Base-by-base conservation (phyloP, 2,797 vertebrate species). In the Galago senegalensis region DNA sequence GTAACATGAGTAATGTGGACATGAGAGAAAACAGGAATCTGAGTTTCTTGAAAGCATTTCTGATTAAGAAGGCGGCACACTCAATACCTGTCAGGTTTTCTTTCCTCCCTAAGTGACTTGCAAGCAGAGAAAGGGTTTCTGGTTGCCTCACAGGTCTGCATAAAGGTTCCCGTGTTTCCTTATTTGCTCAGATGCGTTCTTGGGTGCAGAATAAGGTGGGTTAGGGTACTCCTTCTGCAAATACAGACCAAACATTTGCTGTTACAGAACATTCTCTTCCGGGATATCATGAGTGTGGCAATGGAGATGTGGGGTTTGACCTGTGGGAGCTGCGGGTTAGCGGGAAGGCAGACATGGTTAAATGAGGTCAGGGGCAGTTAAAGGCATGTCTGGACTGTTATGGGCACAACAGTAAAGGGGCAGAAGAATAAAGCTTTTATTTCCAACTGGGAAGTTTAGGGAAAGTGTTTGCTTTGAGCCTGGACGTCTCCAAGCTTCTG, bases 51-150 rank as follows among this genome's bases (percentile, higher is more conserved):
- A 29, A 69, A n/a, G 37, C 18, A 27, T 0, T 2, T 7, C 4
- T 34, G 17, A 8, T 34, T 1, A 34, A 20, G 70, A 25, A 46
- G 4, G 27, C 0, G 20, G 29, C 14, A 3, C 17, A 0, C 2
- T 0, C 2, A 37, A 7, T 0, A 2, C 4, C 7, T 17, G 46
- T 1, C 13, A 6, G 60, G 2, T 34, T 31, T 37, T 31, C 56
- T 9, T 21, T 1, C 34, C 8, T 9, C 63, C 29, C 34, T 13
- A 12, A 10, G 37, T 16, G 46, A 49, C 23, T 46, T 58, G 8
- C 11, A 2, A 25, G 31, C n/a, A 2, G 63, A 14, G 16, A 49
- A 23, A 49, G 34, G 8, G 18, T 8, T 61, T 56, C 2, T 17
- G 17, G 0, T 7, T 14, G 56, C 8, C 3, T 17, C 27, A n/a